Evolutionary conservation across 1,140 invertebrate species (phyloP).

Genomic region (Lasaia peninsularis): DNA sequence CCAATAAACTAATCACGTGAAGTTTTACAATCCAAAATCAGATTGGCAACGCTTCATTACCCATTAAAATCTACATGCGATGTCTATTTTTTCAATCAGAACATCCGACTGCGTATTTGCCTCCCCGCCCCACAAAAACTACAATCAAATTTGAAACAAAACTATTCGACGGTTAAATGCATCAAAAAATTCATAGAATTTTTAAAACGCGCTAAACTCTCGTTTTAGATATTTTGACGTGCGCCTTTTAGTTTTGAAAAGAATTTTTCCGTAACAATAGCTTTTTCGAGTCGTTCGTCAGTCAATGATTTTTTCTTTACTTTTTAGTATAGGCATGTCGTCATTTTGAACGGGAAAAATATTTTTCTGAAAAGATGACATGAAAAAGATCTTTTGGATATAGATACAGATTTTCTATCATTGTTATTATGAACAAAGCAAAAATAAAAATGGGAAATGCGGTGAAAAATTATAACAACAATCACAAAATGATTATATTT

Average conservation of each 20-base stretch:
- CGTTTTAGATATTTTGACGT: slow-evolving; percentile 15
- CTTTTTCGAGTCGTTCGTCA: slow-evolving; percentile 24
- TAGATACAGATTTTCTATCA: neutral
- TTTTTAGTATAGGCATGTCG: slow-evolving; percentile 15
- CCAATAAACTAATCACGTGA: no score
- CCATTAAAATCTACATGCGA: no score
- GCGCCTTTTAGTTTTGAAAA: slow-evolving; percentile 27
- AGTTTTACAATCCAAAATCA: no score
- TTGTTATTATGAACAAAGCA: neutral
- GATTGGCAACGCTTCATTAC: no score
- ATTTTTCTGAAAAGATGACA: slow-evolving; percentile 1
- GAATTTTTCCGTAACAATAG: slow-evolving; percentile 29
- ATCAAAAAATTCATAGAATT: slow-evolving; percentile 1
- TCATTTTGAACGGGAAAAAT: slow-evolving; percentile 8
- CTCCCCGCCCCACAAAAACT: no score
- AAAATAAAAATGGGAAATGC: no score
- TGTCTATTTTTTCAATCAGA: no score
- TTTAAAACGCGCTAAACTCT: neutral
- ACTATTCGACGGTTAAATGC: neutral
- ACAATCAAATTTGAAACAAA: no score
- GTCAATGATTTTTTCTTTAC: slow-evolving; percentile 28
- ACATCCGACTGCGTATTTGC: no score
- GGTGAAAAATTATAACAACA: no score
- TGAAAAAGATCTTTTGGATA: neutral
- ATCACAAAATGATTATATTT: no score